Base-by-base conservation (phyloP, 2,113 vertebrate genomes). In the Etheostoma cragini region DNA sequence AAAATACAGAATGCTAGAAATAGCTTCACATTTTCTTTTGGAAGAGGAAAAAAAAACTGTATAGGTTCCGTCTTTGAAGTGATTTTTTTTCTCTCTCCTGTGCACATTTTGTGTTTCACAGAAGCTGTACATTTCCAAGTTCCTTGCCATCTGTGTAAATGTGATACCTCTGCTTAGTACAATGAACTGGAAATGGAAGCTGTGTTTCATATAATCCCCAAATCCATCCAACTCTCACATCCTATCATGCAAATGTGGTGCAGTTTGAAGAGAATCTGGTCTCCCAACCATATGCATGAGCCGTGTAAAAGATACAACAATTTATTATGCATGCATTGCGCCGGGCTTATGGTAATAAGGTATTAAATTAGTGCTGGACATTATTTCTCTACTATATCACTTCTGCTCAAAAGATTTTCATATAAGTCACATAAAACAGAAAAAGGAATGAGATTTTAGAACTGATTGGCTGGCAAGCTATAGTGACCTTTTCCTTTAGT, bases 141-240 rank as follows among this genome's bases (percentile, higher is more conserved):
- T 94, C 89, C 84, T 83, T 80, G 63, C 93, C 92, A 94, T 95
- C 94, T 95, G 95, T 93, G 91, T 87, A 89, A 94, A 94, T 93
- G 94, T 93, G 94, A 95, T 95, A 95, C 95, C 92, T 94, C 93
- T 95, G 90, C 91, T 94, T 90, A 93, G 92, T 91, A 95, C 94
- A 95, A 95, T 95, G 91, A 92, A 92, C 90, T 92, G 89, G 92
- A 93, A 94, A 94, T 92, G 91, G 92, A 94, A 94, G 91, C 94
- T 93, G 91, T 94, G 94, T 95, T 95, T 94, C 91, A 93, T 94
- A 94, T 95, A 95, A 96, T 96, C 95, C 95, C 89, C 89, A 94
- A 95, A 95, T 96, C 94, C 95, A 94, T 95, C 94, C 94, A 95
- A 95, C 93, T 94, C 94, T 95, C 94, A 95, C 94, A 95, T 95